These are phyloP conservation scores for Hypocryptadius cinnamomeus DNA, from an alignment of 2,113 vertebrate genomes.

Conservation along the genomic window DNA sequence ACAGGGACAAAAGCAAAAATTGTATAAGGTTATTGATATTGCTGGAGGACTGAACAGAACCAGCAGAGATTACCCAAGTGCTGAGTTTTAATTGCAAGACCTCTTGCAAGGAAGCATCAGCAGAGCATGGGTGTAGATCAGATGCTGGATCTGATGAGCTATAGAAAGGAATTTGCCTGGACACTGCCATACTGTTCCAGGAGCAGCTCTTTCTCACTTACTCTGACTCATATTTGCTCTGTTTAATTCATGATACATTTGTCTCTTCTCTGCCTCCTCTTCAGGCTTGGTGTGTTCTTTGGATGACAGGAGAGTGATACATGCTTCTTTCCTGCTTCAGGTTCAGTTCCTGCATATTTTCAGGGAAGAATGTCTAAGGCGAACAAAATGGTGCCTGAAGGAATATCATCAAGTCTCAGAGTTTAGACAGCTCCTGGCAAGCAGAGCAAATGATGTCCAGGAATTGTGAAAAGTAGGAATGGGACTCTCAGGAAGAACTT, in stretches of 20 bases:
- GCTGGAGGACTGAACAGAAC: background rate
- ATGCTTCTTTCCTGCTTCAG: background rate
- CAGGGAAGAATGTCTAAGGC: background rate
- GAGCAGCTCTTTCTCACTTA: background rate
- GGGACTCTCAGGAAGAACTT: slow-evolving; percentile 29
- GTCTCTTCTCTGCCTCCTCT: background rate
- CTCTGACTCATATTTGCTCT: background rate
- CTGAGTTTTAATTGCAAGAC: background rate
- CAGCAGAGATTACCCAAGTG: background rate
- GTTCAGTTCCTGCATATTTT: background rate
- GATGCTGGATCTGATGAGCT: background rate
- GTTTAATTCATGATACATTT: background rate
- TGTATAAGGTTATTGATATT: background rate
- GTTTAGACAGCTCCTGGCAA: background rate
- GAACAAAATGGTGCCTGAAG: background rate
- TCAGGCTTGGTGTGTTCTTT: background rate
- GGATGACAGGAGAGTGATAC: background rate
- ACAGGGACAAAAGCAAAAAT: background rate
- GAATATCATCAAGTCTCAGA: background rate
- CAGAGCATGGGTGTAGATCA: background rate
- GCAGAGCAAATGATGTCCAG: background rate
- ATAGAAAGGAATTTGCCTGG: background rate
- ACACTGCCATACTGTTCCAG: background rate
- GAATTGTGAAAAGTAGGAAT: background rate
- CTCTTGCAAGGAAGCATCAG: background rate